Base-by-base conservation (phyloP, 2,888 invertebrate genomes). In the Ectemnius cavifrons region DNA sequence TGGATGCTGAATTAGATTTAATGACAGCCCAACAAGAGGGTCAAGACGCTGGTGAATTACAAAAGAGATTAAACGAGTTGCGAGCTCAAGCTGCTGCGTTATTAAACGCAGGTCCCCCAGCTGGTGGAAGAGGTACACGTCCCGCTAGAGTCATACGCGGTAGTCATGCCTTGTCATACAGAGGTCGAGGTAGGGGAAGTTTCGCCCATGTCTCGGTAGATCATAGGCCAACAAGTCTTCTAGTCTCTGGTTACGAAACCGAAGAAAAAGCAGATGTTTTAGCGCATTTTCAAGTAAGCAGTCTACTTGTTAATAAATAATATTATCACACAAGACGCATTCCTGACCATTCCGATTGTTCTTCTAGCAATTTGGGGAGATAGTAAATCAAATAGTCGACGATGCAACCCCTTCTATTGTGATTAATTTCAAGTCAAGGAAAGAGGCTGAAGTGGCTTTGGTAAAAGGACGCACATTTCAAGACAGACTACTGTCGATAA, bases 1-100 rank as follows among this genome's bases (percentile, higher is more conserved):
- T 98, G 11, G 98, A 98, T 88, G 96, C 97, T 0, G 98, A 98
- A 88, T 91, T 98, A 86, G 98, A 98, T 89, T 92, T 98, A 79
- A 96, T 97, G 85, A 96, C 96, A 1, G 97, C 97, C 82, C 97
- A 97, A 87, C 96, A 95, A 90, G 95, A 95, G 87, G 98, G 98
- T 0, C 96, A 95, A 68, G 98, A 98, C 82, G 96, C 97, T 0
- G 93, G 95, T 0, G 96, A 96, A 80, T 92, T 98, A 63, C 94
- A 95, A 84, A 95, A 95, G 89, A 93, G 97, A 45, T 82, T 91
- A 62, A 92, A 93, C 6, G 97, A 97, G 79, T 92, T 98, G 66
- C 93, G 94, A 63, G 92, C 93, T 1, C 92, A 91, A 71, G 93
- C 93, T 80, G 92, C 93, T 88, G 85, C 92, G 4, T 84, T 93